Conservation (phyloP, 2,888 invertebrate genomes). For the Cheilosia variabilis region DNA sequence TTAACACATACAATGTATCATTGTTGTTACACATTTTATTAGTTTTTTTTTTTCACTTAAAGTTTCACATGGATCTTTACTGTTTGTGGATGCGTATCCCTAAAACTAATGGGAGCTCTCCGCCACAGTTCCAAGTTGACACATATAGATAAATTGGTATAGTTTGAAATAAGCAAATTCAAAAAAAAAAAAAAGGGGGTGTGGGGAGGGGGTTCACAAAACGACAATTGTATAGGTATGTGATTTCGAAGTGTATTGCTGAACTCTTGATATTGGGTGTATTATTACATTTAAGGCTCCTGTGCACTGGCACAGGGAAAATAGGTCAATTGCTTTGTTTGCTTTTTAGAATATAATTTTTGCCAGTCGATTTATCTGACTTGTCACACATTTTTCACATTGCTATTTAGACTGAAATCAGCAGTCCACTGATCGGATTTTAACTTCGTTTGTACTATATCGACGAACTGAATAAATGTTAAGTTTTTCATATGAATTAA, state of each 20-base stretch:
- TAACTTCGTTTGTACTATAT: neutral
- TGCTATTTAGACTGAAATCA: no score
- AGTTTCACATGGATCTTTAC: no score
- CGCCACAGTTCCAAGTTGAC: no score
- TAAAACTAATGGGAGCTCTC: no score
- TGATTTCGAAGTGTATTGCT: neutral
- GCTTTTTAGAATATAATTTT: neutral
- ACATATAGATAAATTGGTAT: no score
- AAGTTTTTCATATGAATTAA: neutral
- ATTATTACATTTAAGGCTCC: constrained; percentile 15
- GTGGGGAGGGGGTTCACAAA: neutral
- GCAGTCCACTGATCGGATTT: no score
- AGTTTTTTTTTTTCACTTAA: no score
- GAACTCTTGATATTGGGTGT: neutral
- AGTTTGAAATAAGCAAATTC: no score
- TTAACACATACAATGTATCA: no score
- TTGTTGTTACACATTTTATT: no score
- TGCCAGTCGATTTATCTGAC: neutral
- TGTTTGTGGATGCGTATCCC: no score
- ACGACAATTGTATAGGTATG: neutral
- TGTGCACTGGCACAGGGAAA: neutral
- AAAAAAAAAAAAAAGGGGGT: neutral
- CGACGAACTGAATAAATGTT: neutral
- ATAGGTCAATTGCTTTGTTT: constrained; percentile 16
- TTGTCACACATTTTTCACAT: no score